Evolutionary conservation across 2,113 vertebrate genomes (phyloP), one percentile per base, ranked within the genome.

Genomic region (Atractosteus spatula): DNA sequence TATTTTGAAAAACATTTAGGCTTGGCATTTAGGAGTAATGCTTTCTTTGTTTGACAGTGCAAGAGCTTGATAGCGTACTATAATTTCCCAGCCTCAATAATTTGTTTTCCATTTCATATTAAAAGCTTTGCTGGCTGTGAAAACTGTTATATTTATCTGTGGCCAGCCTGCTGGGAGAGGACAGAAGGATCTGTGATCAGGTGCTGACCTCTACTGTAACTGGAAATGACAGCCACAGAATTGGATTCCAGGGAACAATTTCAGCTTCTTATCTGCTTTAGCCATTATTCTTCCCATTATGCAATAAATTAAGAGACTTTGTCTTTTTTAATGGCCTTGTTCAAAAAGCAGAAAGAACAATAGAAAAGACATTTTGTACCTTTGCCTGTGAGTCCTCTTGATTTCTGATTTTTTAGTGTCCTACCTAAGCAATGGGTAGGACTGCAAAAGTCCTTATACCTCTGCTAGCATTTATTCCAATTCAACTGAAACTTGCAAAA

Each of bases 31-130:
- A 14, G 57, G 14, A 59, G 5, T 59, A 59, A 59, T 59, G 11
- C 14, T 59, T 11, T n/a, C 14, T 59, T 59, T 59, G 57, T 59
- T 59, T 13, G 14, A n/a, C 57, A 14, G 14, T 59, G 12, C 57
- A 59, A 8, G 57, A 59, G 57, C 10, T 13, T 59, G 13, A 59
- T 16, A 59, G 57, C 14, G 5, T n/a, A 13, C 57, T 59, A 13
- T 59, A 1, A 13, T 59, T 14, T 59, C 57, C 11, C 57, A n/a
- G 2, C 5, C 57, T 11, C 11, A n/a, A 13, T 59, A 59, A 59
- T 59, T 59, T 59, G 57, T 59, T 59, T 59, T 16, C 57, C 57
- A 59, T 59, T 59, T 59, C 5, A 59, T 59, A 59, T 59, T 59
- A 59, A 7, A 59, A 59, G 57, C 57, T 59, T 59, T 59, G 10